Base-by-base conservation (phyloP, 2,888 invertebrate species). In the Trissoscelio sp. region DNA sequence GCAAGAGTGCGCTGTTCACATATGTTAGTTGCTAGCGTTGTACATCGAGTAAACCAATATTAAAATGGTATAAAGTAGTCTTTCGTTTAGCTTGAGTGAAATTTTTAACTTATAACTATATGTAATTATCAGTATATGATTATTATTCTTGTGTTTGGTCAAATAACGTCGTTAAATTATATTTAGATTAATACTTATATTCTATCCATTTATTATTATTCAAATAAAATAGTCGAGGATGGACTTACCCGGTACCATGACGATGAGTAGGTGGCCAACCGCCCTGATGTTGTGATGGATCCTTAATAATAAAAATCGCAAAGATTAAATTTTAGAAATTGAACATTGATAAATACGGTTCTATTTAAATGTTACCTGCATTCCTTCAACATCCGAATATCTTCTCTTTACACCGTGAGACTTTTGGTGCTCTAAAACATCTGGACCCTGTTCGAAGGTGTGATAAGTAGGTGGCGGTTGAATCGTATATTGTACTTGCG, bases 231-330 rank as follows among this genome's bases (percentile, higher is more conserved):
- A 12, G 9, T 24, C 14, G n/a, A 1, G 14, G 3, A 12, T 1
- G 16, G 1, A 88, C 90, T 90, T 86, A 91, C 91, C 91, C 91
- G 83, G 89, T 89, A 72, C 90, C 91, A 75, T 89, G 91, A 62
- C 91, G 90, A 72, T 90, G 90, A 46, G 86, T 84, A 39, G 88
- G 88, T 48, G 89, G 85, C 78, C 91, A 89, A 34, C 86, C 87
- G 73, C 89, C 86, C 66, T 88, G 89, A 77, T 89, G 89, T n/a
- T 88, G 88, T 22, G 89, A 85, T 82, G 87, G 82, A 66, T 91
- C 91, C 91, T 91, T 24, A 39, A 70, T 78, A 75, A 46, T 1
- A 70, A 48, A 53, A 39, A 22, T 20, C 6, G 28, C 18, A 5
- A 39, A 3, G n/a, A 39, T 4, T 3, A 4, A 24, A 24, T 24